Percentiles rank a stretch among this genome's conserved stretches.
Conservation (phyloP, 2,888 invertebrate species). For the Tetragonula carbonaria region DNA sequence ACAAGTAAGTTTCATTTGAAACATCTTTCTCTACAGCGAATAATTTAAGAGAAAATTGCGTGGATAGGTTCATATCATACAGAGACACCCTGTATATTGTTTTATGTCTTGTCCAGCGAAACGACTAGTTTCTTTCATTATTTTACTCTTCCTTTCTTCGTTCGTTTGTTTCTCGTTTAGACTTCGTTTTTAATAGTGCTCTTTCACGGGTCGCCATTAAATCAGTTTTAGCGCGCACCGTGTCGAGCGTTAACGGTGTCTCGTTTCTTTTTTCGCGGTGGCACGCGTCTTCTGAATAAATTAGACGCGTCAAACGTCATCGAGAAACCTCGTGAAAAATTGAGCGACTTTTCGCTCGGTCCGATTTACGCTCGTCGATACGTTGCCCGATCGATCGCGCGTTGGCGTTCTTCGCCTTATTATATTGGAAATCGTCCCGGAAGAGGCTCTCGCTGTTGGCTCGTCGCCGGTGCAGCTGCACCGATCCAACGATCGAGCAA, state of each 20-base stretch:
- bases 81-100: slow-evolving; percentile 3
- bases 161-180: neutral
- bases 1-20: no score
- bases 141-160: neutral
- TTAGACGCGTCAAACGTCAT: slow-evolving; percentile 5
- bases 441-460: slow-evolving; percentile 11
- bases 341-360: neutral
- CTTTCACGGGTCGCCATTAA: slow-evolving; percentile 66
- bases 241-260: slow-evolving; percentile 61
- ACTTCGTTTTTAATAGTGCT: slow-evolving; percentile 59
- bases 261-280: neutral
- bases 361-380: neutral
- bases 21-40: no score
- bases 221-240: slow-evolving; percentile 61
- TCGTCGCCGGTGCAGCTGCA: slow-evolving; percentile 11
- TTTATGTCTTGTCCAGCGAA: slow-evolving; percentile 30
- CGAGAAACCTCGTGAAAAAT: slow-evolving; percentile 7
- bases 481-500: slow-evolving; percentile 23
- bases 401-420: slow-evolving; percentile 27
- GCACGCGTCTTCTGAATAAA: neutral
- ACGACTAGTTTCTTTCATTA: slow-evolving; percentile 42
- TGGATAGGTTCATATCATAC: no score
- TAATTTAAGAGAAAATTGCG: neutral
- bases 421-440: slow-evolving; percentile 43
- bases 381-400: slow-evolving; percentile 26